phyloP scores from a whole-genome alignment of 2,888 invertebrate genomes.

The Cerastoderma edule region DNA sequence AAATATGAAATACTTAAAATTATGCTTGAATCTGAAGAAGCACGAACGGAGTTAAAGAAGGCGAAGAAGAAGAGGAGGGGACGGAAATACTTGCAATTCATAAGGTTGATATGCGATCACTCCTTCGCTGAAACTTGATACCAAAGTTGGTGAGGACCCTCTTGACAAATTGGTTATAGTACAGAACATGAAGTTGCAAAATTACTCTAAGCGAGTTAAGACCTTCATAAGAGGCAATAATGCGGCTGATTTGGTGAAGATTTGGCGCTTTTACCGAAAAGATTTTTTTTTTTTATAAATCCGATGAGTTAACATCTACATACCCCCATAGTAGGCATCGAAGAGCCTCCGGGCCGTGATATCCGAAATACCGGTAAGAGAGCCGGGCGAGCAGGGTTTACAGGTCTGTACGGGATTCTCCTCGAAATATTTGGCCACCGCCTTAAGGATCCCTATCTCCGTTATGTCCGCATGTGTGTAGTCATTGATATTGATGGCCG shows the following conservation, averaged over 20 bases:
- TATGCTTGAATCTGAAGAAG: too few species aligned
- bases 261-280: background rate
- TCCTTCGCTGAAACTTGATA: too few species aligned
- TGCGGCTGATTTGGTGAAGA: background rate
- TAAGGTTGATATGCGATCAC: too few species aligned
- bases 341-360: slow-evolving; percentile 66
- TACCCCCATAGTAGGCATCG: slow-evolving; percentile 66
- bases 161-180: background rate
- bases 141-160: background rate
- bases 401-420: slow-evolving; percentile 54
- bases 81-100: too few species aligned
- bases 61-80: too few species aligned
- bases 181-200: background rate
- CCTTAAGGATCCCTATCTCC: slow-evolving; percentile 63
- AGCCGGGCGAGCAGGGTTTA: slow-evolving; percentile 46
- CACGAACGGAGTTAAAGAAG: too few species aligned
- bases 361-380: slow-evolving; percentile 57
- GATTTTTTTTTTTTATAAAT: too few species aligned
- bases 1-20: too few species aligned
- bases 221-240: background rate
- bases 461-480: slow-evolving; percentile 69
- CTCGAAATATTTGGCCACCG: slow-evolving; percentile 65
- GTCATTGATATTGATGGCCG: slow-evolving; percentile 49
- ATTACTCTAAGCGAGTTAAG: background rate
- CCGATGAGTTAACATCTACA: background rate